Evolutionary conservation across 2,888 invertebrate genomes (phyloP).

Genomic region (Micoletzkya japonica): DNA sequence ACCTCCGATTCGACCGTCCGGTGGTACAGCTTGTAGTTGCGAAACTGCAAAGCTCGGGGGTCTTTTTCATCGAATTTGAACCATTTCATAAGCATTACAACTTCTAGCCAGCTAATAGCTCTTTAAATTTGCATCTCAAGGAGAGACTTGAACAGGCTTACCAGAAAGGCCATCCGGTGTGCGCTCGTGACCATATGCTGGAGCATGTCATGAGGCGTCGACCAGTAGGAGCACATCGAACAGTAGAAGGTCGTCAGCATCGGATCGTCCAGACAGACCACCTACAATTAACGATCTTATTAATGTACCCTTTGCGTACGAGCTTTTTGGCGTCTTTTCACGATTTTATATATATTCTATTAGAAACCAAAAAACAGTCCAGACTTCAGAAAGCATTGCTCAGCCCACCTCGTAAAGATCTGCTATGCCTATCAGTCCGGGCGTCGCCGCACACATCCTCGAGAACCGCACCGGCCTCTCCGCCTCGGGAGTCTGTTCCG

Average conservation of each 20-base stretch:
- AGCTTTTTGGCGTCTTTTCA: background rate
- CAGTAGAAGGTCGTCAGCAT: slow-evolving; percentile 35
- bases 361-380: background rate
- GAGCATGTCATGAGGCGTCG: slow-evolving; percentile 33
- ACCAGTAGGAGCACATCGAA: slow-evolving; percentile 34
- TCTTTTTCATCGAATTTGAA: background rate
- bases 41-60: slow-evolving; percentile 25
- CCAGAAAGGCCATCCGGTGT: slow-evolving; percentile 32
- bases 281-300: slow-evolving; percentile 19
- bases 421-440: slow-evolving; percentile 17
- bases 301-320: background rate
- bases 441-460: slow-evolving; percentile 34
- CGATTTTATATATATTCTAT: background rate
- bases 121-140: background rate
- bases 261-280: slow-evolving; percentile 36
- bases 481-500: slow-evolving; percentile 15
- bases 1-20: slow-evolving; percentile 23
- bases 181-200: slow-evolving; percentile 28
- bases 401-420: slow-evolving; percentile 24
- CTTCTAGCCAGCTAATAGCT: background rate
- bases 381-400: background rate
- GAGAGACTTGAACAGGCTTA: background rate
- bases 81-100: background rate
- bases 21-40: slow-evolving; percentile 30
- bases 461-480: slow-evolving; percentile 26